A percentile compares a stretch with the other conserved stretches of the same genome.
phyloP scores from a whole-genome alignment of 2,113 vertebrate species.

The Ceuthmochares aereus region DNA sequence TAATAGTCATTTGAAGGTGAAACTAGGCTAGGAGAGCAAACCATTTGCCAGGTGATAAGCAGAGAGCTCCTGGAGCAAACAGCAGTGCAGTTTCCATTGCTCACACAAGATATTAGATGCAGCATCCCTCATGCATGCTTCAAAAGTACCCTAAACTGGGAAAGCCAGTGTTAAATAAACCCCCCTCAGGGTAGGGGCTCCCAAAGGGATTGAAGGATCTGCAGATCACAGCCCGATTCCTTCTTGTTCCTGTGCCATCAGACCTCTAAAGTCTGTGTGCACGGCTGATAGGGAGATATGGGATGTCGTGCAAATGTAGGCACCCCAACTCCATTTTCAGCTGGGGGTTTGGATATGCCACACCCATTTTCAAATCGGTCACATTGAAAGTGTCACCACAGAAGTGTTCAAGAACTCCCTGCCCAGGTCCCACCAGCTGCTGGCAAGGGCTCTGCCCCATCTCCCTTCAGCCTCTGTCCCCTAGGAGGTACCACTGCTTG shows the following conservation, averaged over 20 bases:
- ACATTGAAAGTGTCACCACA: fast-evolving
- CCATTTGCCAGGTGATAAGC: not conserved
- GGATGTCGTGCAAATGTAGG: fast-evolving
- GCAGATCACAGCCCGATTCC: not conserved
- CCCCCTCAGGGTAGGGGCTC: not conserved
- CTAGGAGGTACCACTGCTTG: not conserved
- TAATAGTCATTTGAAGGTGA: not conserved
- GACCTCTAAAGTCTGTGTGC: fast-evolving
- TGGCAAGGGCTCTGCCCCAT: not conserved
- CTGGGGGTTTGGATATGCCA: fast-evolving
- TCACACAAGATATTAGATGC: not conserved
- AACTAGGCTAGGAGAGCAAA: not conserved
- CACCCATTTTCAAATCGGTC: not conserved
- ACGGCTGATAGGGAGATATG: fast-evolving
- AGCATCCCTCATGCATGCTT: not conserved
- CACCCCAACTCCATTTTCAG: not conserved
- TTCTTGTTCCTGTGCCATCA: fast-evolving
- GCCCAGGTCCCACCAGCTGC: not conserved
- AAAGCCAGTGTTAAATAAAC: not conserved
- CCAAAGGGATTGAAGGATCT: fast-evolving
- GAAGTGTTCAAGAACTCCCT: not conserved
- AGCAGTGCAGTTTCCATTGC: fast-evolving
- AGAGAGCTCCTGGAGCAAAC: not conserved
- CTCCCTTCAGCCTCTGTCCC: not conserved
- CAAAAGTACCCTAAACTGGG: not conserved